Conservation (phyloP, 2,888 invertebrate genomes). For the Rhaphigaster nebulosa region DNA sequence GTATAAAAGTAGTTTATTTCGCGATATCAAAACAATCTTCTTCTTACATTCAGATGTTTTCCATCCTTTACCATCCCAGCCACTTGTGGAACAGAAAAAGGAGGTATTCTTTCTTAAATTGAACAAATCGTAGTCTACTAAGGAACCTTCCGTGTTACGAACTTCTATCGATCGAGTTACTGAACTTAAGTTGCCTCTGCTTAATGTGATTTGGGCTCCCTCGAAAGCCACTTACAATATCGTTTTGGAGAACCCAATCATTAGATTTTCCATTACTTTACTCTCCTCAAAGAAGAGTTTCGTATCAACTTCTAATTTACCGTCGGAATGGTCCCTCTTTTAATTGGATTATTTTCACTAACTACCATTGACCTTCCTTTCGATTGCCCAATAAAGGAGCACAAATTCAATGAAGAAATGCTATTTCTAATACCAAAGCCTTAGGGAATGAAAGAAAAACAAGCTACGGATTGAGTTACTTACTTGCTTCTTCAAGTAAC, state of each 20-base stretch:
- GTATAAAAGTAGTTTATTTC: neutral
- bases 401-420: neutral
- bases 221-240: slow-evolving; percentile 21
- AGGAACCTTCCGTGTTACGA: neutral
- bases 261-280: slow-evolving; percentile 40
- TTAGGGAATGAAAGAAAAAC: neutral
- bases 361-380: slow-evolving; percentile 46
- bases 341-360: neutral
- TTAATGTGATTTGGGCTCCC: slow-evolving; percentile 39
- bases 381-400: slow-evolving; percentile 5
- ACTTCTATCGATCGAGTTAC: slow-evolving; percentile 30
- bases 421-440: neutral
- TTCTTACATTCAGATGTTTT: neutral
- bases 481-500: neutral
- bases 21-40: neutral
- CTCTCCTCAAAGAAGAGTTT: slow-evolving; percentile 22
- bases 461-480: neutral
- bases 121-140: neutral
- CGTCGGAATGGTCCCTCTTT: slow-evolving; percentile 22
- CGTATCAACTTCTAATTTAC: slow-evolving; percentile 27
- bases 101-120: neutral
- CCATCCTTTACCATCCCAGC: neutral
- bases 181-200: neutral
- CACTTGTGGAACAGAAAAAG: neutral
- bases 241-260: slow-evolving; percentile 15